Base-by-base conservation (phyloP, 2,888 invertebrate species). In the Helicoverpa assulta region DNA sequence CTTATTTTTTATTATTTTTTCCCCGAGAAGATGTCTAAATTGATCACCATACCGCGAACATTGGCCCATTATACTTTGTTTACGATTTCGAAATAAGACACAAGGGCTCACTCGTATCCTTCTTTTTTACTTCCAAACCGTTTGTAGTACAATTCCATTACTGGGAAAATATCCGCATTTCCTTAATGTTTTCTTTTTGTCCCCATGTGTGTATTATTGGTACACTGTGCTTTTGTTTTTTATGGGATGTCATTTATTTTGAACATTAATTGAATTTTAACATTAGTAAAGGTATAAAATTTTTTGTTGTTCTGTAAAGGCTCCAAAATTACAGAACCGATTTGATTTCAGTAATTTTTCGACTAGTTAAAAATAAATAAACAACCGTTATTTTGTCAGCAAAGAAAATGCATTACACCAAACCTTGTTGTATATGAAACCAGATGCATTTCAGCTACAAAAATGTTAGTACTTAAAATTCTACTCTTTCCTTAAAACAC, bases 61-160 rank as follows among this genome's bases (percentile, higher is more conserved):
- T 62, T 51, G 69, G 47, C 55, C 79, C 68, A 79, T 86, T 83
- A 82, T 70, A 73, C 73, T 80, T 83, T 85, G 79, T 87, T 86
- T 87, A 80, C 81, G 79, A 82, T 83, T 78, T 60, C 56, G 78
- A 76, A 82, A 85, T 84, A 84, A 75, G 81, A 65, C 78, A 79
- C 79, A 59, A 65, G 70, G 76, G 73, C 69, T 74, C 69, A 61
- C 66, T 61, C 57, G 57, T 33, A 70, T 73, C 55, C 60, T 63
- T 62, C 51, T 50, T 19, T 71, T 80, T 76, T 82, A 70, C 72
- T 74, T 73, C 81, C 76, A 62, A 86, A 80, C 77, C 82, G 69
- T 81, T 82, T 78, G 81, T 80, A 81, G 76, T 78, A 82, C 81
- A 84, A 85, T 86, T 86, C 78, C 77, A 82, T 85, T 86, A 84